Base-by-base conservation (phyloP, 2,113 vertebrate genomes). In the Rutilus rutilus region DNA sequence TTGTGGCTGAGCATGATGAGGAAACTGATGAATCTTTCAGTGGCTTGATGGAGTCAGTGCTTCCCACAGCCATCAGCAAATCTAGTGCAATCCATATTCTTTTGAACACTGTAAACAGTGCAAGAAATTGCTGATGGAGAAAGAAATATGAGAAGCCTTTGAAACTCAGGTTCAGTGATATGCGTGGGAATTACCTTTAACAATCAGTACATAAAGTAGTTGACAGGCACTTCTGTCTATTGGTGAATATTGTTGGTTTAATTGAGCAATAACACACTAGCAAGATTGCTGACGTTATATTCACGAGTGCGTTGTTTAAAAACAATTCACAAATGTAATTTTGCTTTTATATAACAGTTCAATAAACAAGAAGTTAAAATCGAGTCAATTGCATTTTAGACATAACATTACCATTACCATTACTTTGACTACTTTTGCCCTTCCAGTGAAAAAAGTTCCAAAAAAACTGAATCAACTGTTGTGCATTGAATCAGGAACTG, bases 1-100 rank as follows among this genome's bases (percentile, higher is more conserved):
- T 85, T 89, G 85, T 87, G 71, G 73, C 76, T 85, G 33, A 42
- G 78, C 71, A 36, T 73, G 62, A 87, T 85, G 60, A 71, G 54
- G 17, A 87, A 87, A 74, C 83, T 82, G 81, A 50, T n/a, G 62
- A 75, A 82, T 84, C 57, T n/a, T 85, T 81, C 33, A 59, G 62
- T 81, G 67, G 19, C 77, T 62, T 71, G 52, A 64, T 77, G 62
- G 60, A 78, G 52, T 47, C 27, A 79, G 2, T 64, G 59, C 15
- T 50, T 67, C 45, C 10, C 42, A 67, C 62, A 50, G 62, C 62
- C 60, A 52, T 52, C 79, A 52, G 60, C 39, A 27, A 64, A 81
- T 30, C 54, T 64, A 64, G 10, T 21, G 79, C 79, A 82, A 52
- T 82, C n/a, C 79, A 54, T 67, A 67, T 69, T 82, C 27, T 67